Evolutionary conservation across 2,113 vertebrate species (phyloP).

Genomic region (Rissa tridactyla): DNA sequence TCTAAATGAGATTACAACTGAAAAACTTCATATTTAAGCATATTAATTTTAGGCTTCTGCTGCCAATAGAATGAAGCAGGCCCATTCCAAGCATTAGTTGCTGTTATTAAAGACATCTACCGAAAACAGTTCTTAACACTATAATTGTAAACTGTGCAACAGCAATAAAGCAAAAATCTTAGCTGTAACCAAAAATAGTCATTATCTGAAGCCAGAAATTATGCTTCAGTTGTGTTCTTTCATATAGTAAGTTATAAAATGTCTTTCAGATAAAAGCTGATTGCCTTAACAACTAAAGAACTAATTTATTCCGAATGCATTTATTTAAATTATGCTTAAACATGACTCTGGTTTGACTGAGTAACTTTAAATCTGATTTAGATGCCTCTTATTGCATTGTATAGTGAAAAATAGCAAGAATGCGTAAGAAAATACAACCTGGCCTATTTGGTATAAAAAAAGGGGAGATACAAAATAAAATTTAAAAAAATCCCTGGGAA

Average conservation of each 20-base stretch:
- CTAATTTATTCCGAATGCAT: not conserved
- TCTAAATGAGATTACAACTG: not conserved
- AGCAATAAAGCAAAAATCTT: not conserved
- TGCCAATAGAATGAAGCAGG: not conserved
- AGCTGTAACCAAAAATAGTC: not conserved
- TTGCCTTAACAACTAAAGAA: not conserved
- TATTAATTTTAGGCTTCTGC: not conserved
- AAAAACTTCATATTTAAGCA: not conserved
- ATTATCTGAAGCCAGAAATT: not conserved
- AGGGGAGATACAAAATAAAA: not conserved
- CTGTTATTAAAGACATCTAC: not conserved
- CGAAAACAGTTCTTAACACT: not conserved
- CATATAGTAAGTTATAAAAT: not conserved
- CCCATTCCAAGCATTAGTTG: not conserved
- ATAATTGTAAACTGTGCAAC: not conserved
- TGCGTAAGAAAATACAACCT: not conserved
- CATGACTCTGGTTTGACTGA: not conserved
- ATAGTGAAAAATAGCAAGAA: not conserved
- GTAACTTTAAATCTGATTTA: not conserved
- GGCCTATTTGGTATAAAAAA: not conserved
- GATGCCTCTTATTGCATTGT: not conserved
- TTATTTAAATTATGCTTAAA: not conserved
- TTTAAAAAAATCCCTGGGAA: not conserved
- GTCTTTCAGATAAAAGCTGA: not conserved
- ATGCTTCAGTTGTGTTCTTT: not conserved